Base-by-base conservation (phyloP, 2,113 vertebrate species). In the Struthio camelus region DNA sequence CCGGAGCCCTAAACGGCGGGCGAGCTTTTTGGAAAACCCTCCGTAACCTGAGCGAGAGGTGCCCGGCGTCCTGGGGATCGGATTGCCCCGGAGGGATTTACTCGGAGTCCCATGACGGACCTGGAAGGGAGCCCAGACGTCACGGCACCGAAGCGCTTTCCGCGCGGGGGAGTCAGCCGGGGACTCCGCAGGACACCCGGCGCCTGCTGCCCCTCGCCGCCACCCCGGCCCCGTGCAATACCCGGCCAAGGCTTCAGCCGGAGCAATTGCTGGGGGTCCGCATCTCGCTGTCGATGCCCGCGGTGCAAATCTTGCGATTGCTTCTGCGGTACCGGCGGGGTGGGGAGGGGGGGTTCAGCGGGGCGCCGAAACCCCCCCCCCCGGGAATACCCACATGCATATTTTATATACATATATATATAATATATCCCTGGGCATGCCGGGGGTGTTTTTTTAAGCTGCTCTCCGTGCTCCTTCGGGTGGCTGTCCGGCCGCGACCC, bases 61-160 rank as follows among this genome's bases (percentile, higher is more conserved):
- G 96, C 92, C 85, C 14, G 20, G 89, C 4, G 9, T 70, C 95
- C 78, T 0, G 8, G 67, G 77, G 95, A 96, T 97, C 93, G 28
- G 95, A 93, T 95, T 95, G 91, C 93, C 94, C 82, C 9, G 4
- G n/a, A 14, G 75, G 84, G 96, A 97, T 96, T 97, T 97, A 90
- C 91, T 91, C 91, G 95, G 95, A 92, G 94, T 95, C 93, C 95
- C 89, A 94, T 96, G 95, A 95, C 42, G 20, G 69, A 67, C 75
- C 96, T 96, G 97, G 95, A 92, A 91, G 22, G 64, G 81, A 96
- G 93, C 94, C 92, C 94, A 96, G 95, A 93, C 67, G 17, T 1
- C 84, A n/a, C 84, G 86, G 94, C 95, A 94, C 95, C 81, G 1
- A 30, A 17, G 30, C 7, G 62, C 75, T 93, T 87, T 89, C 87